These are phyloP conservation scores for Acleris literana DNA, from an alignment of 2,888 invertebrate species.

Conservation along the genomic window DNA sequence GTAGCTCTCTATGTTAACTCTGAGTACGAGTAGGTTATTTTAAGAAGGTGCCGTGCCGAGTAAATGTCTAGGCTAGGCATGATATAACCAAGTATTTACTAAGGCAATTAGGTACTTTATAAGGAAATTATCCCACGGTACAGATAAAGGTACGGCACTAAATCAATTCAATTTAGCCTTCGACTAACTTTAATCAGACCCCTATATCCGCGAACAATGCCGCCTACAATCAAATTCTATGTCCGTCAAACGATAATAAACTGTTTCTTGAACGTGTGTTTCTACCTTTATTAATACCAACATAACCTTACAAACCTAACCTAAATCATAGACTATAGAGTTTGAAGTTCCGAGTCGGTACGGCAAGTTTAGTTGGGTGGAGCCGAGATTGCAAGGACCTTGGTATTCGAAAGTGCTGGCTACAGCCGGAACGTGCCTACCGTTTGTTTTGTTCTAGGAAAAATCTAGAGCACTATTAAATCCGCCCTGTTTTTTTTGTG, in stretches of 20 bases:
- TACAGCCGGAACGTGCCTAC: slow-evolving; percentile 63
- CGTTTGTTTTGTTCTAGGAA: slow-evolving; percentile 50
- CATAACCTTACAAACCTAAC: slow-evolving; percentile 3
- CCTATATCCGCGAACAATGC: slow-evolving; percentile 51
- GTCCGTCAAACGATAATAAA: slow-evolving; percentile 54
- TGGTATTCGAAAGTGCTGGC: slow-evolving; percentile 70
- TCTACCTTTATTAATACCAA: slow-evolving; percentile 30
- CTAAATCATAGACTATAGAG: slow-evolving; percentile 40
- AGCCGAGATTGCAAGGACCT: slow-evolving; percentile 59
- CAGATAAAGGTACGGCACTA: slow-evolving; percentile 11
- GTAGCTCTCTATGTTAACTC: too few species aligned
- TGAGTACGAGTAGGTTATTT: background rate
- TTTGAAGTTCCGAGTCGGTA: slow-evolving; percentile 39
- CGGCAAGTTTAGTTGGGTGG: slow-evolving; percentile 47
- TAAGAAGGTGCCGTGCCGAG: background rate
- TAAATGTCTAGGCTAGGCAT: slow-evolving; percentile 2
- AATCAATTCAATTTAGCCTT: slow-evolving; percentile 26
- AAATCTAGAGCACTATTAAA: slow-evolving; percentile 45
- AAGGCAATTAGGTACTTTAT: slow-evolving; percentile 1
- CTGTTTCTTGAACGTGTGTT: slow-evolving; percentile 49
- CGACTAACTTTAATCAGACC: slow-evolving; percentile 33
- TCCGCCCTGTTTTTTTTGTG: background rate
- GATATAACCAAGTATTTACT: background rate
- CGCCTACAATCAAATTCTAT: slow-evolving; percentile 51
- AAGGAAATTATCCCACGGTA: slow-evolving; percentile 19